Percentiles rank a stretch among this genome's conserved stretches.
Evolutionary conservation across 2,113 vertebrate genomes (phyloP).

Genomic region (Aleadryas rufinucha): DNA sequence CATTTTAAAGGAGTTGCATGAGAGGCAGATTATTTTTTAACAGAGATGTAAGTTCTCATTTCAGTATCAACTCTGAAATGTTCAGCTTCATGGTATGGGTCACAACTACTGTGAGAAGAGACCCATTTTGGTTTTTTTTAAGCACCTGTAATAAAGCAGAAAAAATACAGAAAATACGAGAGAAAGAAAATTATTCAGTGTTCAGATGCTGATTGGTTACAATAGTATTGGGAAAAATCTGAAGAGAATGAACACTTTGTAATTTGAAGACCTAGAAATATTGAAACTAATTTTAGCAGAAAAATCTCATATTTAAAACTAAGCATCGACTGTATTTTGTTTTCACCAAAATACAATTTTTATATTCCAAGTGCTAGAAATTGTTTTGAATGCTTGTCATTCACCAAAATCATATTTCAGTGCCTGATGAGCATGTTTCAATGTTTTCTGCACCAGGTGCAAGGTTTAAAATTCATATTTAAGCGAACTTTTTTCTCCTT

Average conservation of each 20-base stretch:
- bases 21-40: background rate
- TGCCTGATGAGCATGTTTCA: background rate
- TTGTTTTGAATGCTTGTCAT: background rate
- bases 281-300: background rate
- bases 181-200: background rate
- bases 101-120: background rate
- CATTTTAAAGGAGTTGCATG: background rate
- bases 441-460: background rate
- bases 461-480: background rate
- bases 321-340: background rate
- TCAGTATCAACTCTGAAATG: background rate
- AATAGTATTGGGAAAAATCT: background rate
- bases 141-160: background rate
- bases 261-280: background rate
- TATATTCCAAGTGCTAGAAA: background rate
- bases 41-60: background rate
- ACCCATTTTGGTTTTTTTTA: background rate
- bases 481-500: background rate
- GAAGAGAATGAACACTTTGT: background rate
- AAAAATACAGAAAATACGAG: background rate
- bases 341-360: background rate
- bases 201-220: background rate
- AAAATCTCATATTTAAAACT: background rate
- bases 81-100: background rate
- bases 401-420: background rate